Evolutionary conservation across 1,140 invertebrate species (phyloP), one percentile per base, ranked within the genome.

Genomic region (Drosophila ambigua): DNA sequence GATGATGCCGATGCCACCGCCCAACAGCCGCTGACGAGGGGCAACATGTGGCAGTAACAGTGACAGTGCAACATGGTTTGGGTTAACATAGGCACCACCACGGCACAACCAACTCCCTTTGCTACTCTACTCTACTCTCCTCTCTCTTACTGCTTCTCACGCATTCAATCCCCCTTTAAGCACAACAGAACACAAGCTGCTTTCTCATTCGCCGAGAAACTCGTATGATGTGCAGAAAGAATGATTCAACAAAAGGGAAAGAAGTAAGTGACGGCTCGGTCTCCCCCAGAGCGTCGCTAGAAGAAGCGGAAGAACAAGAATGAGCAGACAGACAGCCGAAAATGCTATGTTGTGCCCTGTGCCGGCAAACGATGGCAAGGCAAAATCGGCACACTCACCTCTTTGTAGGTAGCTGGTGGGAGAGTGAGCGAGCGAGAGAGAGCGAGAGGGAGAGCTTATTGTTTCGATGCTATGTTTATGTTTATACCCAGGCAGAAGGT

Each of bases 131-230:
- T 35, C 26, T 28, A 5, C 26, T 6, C 26, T 28, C 31, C 31
- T 35, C 31, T 35, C 31, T 2, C 35, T 39, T 39, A 11, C 0
- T 0, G 8, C 35, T 39, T 39, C 41, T 63, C 66, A 44, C 41
- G 50, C 58, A 35, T 7, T n/a, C n/a, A 35, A 39, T 39, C 35
- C 35, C 31, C 35, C 16, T 23, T 3, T 43, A 16, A 41, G 49
- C 15, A 45, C 13, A 41, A 49, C 20, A 50, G 11, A 59, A 60
- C 24, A 35, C 71, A 73, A 52, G 74, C 83, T 64, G 80, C 63
- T 79, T 83, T 83, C 80, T 83, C 67, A 83, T 85, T 85, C 76
- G 72, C 79, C 67, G 71, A 79, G 77, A 87, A 87, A 79, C 76
- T 87, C 79, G 84, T 83, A 89, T 63, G 83, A 89, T 88, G 67